These are phyloP conservation scores for Sebastes melanostomus DNA, from an alignment of 2,797 vertebrate genomes.

Conservation along the genomic window DNA sequence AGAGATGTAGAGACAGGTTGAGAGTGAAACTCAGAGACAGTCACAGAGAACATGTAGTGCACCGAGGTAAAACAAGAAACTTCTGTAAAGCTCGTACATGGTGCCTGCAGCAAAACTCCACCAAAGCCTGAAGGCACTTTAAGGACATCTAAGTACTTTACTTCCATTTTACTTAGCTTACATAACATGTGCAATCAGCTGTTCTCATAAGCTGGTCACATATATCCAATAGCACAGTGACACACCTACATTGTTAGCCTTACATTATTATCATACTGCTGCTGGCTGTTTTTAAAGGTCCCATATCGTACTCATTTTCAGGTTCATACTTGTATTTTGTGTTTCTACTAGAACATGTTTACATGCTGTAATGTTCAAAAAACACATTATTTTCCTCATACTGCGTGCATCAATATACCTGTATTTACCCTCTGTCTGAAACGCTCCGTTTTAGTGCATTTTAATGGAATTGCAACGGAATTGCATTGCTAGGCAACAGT, in stretches of 20 bases:
- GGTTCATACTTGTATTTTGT: too few relatives aligned
- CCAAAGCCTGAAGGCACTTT: not conserved
- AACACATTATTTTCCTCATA: too few relatives aligned
- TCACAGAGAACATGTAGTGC: constrained; percentile 2
- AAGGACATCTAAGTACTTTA: not conserved
- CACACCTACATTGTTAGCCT: not conserved
- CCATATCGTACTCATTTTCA: too few relatives aligned
- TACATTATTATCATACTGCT: too few relatives aligned
- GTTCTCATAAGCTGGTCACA: not conserved
- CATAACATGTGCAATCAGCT: not conserved
- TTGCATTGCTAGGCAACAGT: too few relatives aligned
- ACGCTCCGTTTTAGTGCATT: too few relatives aligned
- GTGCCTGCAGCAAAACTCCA: constrained; percentile 9
- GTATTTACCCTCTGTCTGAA: too few relatives aligned
- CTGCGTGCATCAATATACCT: too few relatives aligned
- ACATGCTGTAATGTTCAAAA: too few relatives aligned
- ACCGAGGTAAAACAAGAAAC: constrained; percentile 13
- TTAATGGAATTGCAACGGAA: too few relatives aligned
- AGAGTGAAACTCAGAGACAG: not conserved
- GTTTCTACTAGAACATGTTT: too few relatives aligned
- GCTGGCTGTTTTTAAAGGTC: too few relatives aligned
- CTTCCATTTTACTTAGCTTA: not conserved
- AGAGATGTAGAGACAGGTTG: constrained; percentile 1
- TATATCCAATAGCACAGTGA: not conserved
- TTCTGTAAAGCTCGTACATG: not conserved